phyloP scores from a whole-genome alignment of 2,888 invertebrate genomes.

The Camptogramma bilineatum region DNA sequence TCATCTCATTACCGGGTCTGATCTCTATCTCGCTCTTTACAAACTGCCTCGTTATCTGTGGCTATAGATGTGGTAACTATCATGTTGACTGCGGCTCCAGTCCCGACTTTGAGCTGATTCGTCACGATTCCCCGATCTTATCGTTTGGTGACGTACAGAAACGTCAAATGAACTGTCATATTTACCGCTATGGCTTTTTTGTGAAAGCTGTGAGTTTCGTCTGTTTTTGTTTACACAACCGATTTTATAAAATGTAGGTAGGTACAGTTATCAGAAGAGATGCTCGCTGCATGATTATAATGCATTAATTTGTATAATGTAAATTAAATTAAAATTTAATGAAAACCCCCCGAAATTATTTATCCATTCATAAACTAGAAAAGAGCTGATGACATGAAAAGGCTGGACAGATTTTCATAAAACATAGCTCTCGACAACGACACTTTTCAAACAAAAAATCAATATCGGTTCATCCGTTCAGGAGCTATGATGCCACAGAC shows the following conservation, averaged over 20 bases:
- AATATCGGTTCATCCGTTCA: too few relatives aligned
- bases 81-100: conserved; percentile 18
- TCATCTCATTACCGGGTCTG: conserved; percentile 40
- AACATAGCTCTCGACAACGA: too few relatives aligned
- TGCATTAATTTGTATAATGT: too few relatives aligned
- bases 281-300: too few relatives aligned
- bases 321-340: too few relatives aligned
- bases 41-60: conserved; percentile 19
- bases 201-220: conserved; percentile 20
- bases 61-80: conserved; percentile 8
- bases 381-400: too few relatives aligned
- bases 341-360: too few relatives aligned
- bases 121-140: conserved; percentile 46
- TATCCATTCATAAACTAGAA: too few relatives aligned
- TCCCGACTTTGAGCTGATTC: conserved; percentile 37
- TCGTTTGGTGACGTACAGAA: conserved; percentile 42
- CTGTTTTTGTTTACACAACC: conserved; percentile 1
- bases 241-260: neutral
- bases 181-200: conserved; percentile 40
- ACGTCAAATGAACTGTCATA: conserved; percentile 42
- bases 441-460: too few relatives aligned
- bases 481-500: too few relatives aligned
- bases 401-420: too few relatives aligned
- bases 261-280: neutral
- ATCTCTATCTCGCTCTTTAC: conserved; percentile 33